phyloP scores from a whole-genome alignment of 2,888 invertebrate species.

The Acrocyrtus sp. region DNA sequence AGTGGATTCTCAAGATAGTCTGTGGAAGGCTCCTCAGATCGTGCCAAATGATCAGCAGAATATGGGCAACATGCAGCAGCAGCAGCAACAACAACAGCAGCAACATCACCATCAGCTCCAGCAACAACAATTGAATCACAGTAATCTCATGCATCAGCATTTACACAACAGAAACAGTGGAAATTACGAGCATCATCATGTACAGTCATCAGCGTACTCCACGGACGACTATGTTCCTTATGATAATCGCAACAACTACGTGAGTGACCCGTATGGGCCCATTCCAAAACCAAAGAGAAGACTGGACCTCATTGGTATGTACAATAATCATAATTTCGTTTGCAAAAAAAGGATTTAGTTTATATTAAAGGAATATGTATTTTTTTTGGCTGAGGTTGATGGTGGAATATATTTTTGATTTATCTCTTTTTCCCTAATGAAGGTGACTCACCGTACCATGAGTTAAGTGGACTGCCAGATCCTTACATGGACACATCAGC shows the following conservation, averaged over 20 bases:
- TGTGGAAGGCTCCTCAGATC: slow-evolving; percentile 76
- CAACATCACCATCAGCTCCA: slow-evolving; percentile 57
- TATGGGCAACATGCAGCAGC: slow-evolving; percentile 47
- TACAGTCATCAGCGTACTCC: slow-evolving; percentile 51
- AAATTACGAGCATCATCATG: slow-evolving; percentile 63
- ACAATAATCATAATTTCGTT: background rate
- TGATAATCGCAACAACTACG: slow-evolving; percentile 63
- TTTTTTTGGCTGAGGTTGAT: slow-evolving; percentile 1
- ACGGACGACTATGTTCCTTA: slow-evolving; percentile 62
- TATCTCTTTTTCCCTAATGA: slow-evolving; percentile 5
- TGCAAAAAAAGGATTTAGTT: background rate
- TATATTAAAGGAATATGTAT: background rate
- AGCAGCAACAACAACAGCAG: slow-evolving; percentile 54
- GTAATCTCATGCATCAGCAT: slow-evolving; percentile 55
- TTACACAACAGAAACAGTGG: slow-evolving; percentile 57
- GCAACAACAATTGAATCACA: slow-evolving; percentile 53
- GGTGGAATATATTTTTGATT: no score
- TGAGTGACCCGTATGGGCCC: slow-evolving; percentile 82
- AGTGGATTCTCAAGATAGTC: slow-evolving; percentile 92
- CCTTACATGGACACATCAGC: slow-evolving; percentile 76
- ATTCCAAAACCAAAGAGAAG: slow-evolving; percentile 91
- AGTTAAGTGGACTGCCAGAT: slow-evolving; percentile 91
- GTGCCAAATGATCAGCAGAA: slow-evolving; percentile 58
- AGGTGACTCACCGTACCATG: slow-evolving; percentile 90
- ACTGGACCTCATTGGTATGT: slow-evolving; percentile 85